Conservation (phyloP, 2,113 vertebrate species). For the Oreocharis arfaki region DNA sequence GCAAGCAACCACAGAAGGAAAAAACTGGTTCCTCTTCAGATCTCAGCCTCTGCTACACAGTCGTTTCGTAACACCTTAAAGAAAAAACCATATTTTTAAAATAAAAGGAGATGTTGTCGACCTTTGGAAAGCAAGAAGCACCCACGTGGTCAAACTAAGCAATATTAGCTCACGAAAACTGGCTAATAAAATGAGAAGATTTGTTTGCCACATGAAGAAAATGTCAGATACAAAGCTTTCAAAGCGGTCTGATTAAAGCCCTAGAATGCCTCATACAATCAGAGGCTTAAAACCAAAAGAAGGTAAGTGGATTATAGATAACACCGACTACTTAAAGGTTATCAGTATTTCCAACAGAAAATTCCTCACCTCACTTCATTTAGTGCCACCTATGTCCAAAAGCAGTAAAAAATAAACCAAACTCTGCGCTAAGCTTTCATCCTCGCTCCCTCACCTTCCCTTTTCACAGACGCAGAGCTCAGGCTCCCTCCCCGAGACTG, state of each 20-base stretch:
- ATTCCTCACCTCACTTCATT: neutral
- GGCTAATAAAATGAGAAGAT: neutral
- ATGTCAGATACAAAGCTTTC: neutral
- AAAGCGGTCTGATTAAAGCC: neutral
- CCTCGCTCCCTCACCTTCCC: neutral
- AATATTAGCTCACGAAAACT: neutral
- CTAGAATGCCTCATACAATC: neutral
- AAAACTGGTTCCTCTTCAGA: neutral
- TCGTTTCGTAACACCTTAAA: neutral
- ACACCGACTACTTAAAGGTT: neutral
- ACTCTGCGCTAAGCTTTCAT: neutral
- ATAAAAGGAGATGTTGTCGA: neutral
- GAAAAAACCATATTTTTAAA: neutral
- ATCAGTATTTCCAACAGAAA: neutral
- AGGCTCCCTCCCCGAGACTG: neutral
- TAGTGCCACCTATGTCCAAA: neutral
- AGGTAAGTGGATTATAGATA: neutral
- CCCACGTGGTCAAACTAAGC: neutral
- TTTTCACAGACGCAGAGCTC: neutral
- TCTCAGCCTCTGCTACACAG: neutral
- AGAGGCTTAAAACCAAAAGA: neutral
- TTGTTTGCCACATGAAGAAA: neutral
- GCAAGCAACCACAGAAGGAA: neutral
- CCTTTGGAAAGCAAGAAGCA: neutral
- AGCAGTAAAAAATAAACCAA: neutral